These are phyloP conservation scores for Oriolus oriolus DNA, from an alignment of 2,113 vertebrate species.

Conservation along the genomic window DNA sequence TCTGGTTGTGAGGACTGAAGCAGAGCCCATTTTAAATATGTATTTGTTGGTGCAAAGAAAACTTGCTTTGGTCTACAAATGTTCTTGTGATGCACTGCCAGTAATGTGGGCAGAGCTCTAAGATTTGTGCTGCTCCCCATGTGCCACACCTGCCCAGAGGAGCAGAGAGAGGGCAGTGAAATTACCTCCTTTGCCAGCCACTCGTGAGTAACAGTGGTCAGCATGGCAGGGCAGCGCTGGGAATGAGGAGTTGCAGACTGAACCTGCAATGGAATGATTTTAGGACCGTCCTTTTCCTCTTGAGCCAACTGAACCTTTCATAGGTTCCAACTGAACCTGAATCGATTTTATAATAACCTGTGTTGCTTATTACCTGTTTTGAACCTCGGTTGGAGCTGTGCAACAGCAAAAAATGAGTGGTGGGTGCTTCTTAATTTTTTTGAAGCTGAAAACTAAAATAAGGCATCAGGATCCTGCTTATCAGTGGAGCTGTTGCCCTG, in stretches of 20 bases:
- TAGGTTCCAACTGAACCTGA: neutral
- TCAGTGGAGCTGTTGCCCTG: neutral
- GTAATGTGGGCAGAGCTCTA: neutral
- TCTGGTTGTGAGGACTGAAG: neutral
- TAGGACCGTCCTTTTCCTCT: neutral
- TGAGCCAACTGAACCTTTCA: neutral
- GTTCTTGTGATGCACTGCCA: neutral
- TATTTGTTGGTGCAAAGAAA: neutral
- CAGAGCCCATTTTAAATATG: neutral
- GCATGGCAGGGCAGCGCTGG: neutral
- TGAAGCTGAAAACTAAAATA: neutral
- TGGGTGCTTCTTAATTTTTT: neutral
- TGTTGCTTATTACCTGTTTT: rapidly evolving
- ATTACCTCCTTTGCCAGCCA: neutral
- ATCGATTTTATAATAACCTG: no score
- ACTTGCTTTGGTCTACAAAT: neutral
- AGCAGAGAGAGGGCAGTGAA: neutral
- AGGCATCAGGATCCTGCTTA: neutral
- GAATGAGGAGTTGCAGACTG: neutral
- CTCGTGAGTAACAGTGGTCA: rapidly evolving
- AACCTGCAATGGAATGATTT: neutral
- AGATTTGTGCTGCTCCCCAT: neutral
- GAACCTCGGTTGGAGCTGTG: rapidly evolving
- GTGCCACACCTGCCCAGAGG: neutral
- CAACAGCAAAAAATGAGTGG: neutral